Evolutionary conservation across 2,113 vertebrate genomes (phyloP), one percentile per base, ranked within the genome.

Genomic region (Paratilapia polleni): DNA sequence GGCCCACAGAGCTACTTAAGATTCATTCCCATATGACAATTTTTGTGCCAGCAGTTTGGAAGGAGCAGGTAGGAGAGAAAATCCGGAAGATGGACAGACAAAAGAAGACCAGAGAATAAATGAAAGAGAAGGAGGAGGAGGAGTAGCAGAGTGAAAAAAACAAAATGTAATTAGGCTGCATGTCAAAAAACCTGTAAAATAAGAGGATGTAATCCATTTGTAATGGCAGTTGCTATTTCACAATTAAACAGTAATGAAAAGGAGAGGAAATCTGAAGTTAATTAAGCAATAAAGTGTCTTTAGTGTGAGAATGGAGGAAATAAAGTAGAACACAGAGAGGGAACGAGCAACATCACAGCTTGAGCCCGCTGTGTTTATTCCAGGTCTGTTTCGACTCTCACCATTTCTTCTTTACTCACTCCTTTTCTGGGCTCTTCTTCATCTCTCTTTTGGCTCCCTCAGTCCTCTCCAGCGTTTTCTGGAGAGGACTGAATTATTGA

Each of bases 401-500:
- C 12, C 11, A 26, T 14, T 2, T 9, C 59, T 10, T 59, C 9
- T 19, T 61, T 11, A 43, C 54, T 60, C 47, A 17, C n/a, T 87
- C 24, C 73, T 78, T 70, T 31, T 81, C 70, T 75, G n/a, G 34
- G 52, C 49, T 62, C n/a, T 11, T 78, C 58, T 36, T 66, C 24
- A 0, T 84, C 63, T 77, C 84, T 49, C 54, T 15, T 85, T 86
- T 66, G 77, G 58, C 78, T 81, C 43, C 47, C 6, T 88, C 78
- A 78, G 19, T 85, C 62, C 75, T 86, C 64, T 86, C 54, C 52
- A 36, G 8, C 8, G 0, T 92, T 89, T 91, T 91, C 81, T 86
- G 58, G 62, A 82, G 59, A 52, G 19, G 19, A 70, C 62, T 91
- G 78, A 90, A 77, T 88, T 85, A 92, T 90, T 87, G 26, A 89